Conservation (phyloP, 1,140 invertebrate genomes). For the Microplitis mediator region DNA sequence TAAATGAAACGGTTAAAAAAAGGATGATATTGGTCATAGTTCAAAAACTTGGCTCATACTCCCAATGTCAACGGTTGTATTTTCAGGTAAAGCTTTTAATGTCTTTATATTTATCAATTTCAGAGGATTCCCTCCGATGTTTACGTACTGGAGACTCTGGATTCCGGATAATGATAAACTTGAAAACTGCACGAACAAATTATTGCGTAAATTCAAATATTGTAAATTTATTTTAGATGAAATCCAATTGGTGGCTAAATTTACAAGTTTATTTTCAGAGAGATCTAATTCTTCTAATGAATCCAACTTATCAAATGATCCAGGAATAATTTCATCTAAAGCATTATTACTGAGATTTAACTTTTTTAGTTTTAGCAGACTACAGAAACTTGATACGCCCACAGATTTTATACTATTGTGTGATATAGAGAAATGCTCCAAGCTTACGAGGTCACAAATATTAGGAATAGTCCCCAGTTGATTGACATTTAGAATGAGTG, state of each 20-base stretch:
- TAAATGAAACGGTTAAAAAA: too few relatives aligned
- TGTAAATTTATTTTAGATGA: neutral
- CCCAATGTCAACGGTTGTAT: too few relatives aligned
- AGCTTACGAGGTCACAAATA: neutral
- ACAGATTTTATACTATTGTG: neutral
- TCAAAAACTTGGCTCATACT: too few relatives aligned
- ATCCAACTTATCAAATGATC: neutral
- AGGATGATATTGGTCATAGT: too few relatives aligned
- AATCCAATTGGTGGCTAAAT: neutral
- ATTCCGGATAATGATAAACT: conserved; percentile 18
- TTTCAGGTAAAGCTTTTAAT: neutral
- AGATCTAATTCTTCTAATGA: neutral
- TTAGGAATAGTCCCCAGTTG: conserved; percentile 3
- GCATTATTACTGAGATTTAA: neutral
- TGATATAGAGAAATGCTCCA: conserved; percentile 6
- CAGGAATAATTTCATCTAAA: neutral
- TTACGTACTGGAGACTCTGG: conserved; percentile 14
- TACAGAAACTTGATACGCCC: neutral
- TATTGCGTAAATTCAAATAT: neutral
- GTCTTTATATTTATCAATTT: conserved; percentile 3
- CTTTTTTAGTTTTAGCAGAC: neutral
- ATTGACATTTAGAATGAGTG: conserved; percentile 8
- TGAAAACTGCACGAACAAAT: neutral
- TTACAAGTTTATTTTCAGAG: neutral
- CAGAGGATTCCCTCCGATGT: conserved; percentile 22